These are phyloP conservation scores for Tetragnatha montana DNA, from an alignment of 2,888 invertebrate genomes.

Conservation along the genomic window DNA sequence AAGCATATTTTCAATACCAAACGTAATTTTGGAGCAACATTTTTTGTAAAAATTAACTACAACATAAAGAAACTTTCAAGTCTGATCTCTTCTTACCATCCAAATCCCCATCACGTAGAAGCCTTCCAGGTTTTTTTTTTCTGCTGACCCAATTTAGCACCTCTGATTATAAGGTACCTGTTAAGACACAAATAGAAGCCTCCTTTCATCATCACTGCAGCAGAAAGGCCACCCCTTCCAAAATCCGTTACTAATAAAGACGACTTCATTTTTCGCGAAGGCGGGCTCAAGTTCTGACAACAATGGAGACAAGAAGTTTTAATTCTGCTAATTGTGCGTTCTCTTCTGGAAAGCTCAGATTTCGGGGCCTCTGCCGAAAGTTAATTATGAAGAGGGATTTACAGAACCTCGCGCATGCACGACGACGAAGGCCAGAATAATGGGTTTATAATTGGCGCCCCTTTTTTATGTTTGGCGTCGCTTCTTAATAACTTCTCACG, in stretches of 20 bases:
- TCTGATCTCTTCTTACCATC: no score
- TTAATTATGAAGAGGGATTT: slow-evolving; percentile 56
- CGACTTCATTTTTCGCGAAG: background rate
- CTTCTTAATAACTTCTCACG: slow-evolving; percentile 29
- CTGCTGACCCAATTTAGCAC: no score
- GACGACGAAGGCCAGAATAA: slow-evolving; percentile 40
- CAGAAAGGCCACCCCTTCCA: background rate
- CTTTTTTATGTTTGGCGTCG: slow-evolving; percentile 17
- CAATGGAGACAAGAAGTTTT: slow-evolving; percentile 36
- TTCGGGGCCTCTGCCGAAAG: slow-evolving; percentile 35
- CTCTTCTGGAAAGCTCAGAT: slow-evolving; percentile 29
- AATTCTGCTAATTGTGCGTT: slow-evolving; percentile 55
- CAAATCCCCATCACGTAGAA: no score
- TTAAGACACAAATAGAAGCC: no score
- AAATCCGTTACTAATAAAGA: background rate
- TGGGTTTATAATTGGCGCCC: slow-evolving; percentile 52
- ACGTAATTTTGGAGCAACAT: no score
- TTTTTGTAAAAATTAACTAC: no score
- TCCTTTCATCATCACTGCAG: no score
- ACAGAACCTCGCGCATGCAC: slow-evolving; percentile 11
- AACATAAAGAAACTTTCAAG: no score
- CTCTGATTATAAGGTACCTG: no score
- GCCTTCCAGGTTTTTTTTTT: no score
- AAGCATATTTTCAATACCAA: no score
- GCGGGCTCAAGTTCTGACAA: slow-evolving; percentile 10